These are phyloP conservation scores for Cheilosia pagana DNA, from an alignment of 2,888 invertebrate species.

Conservation along the genomic window DNA sequence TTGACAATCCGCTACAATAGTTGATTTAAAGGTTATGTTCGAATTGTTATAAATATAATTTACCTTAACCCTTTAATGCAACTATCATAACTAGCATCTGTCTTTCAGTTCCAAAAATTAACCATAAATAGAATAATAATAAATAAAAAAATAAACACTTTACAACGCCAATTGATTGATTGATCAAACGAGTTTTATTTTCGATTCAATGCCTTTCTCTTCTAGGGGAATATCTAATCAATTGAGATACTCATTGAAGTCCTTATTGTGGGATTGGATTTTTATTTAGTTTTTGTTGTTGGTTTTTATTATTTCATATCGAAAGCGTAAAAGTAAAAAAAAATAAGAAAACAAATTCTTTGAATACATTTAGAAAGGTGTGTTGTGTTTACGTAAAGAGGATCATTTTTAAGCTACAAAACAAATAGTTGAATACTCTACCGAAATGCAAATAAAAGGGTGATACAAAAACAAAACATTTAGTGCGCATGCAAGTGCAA, in stretches of 20 bases:
- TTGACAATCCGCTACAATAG: neutral
- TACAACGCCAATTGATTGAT: conserved; percentile 67
- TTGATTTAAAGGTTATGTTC: neutral
- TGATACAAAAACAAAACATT: conserved; percentile 20
- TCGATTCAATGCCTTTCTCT: conserved; percentile 62
- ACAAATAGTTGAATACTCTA: conserved; percentile 17
- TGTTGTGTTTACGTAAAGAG: conserved; percentile 31
- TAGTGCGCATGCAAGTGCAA: conserved; percentile 69
- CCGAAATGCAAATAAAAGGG: conserved; percentile 34
- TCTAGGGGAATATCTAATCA: conserved; percentile 77
- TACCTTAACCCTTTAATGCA: neutral
- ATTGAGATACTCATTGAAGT: conserved; percentile 84
- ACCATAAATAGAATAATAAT: conserved; percentile 7
- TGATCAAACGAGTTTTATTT: conserved; percentile 62
- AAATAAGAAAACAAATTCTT: conserved; percentile 50
- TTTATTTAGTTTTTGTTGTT: conserved; percentile 44
- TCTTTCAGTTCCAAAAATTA: conserved; percentile 5
- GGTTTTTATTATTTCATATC: conserved; percentile 57
- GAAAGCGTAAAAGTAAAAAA: conserved; percentile 70
- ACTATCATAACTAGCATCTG: neutral
- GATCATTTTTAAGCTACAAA: conserved; percentile 43
- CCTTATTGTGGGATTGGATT: conserved; percentile 79
- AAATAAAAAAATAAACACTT: conserved; percentile 34
- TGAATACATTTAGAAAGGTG: conserved; percentile 56
- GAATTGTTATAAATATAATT: neutral